Evolutionary conservation across 2,797 vertebrate species (phyloP).

Genomic region (Centropyge bicolor): DNA sequence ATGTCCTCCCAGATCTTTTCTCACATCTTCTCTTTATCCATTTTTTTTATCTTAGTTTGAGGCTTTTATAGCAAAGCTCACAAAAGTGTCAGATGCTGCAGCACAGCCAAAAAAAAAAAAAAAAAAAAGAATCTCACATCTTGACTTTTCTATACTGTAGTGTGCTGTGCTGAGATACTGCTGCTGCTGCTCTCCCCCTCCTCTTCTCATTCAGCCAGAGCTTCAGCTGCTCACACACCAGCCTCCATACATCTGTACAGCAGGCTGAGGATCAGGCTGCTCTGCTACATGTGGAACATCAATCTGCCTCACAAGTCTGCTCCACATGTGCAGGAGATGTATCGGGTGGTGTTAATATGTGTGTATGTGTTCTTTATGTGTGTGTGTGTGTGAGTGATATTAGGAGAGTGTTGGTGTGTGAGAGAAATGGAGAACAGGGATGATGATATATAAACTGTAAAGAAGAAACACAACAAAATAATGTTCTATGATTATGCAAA

Average conservation of each 20-base stretch:
- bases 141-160: slow-evolving; percentile 31
- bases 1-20: slow-evolving; percentile 40
- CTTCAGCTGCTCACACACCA: slow-evolving; percentile 16
- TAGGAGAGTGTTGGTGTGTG: slow-evolving; percentile 10
- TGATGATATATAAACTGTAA: not conserved
- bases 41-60: slow-evolving; percentile 43
- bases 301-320: slow-evolving; percentile 67
- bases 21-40: slow-evolving; percentile 55
- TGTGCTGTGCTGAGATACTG: slow-evolving; percentile 37
- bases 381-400: slow-evolving; percentile 32
- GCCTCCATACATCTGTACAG: slow-evolving; percentile 78
- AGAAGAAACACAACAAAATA: not conserved
- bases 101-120: slow-evolving; percentile 28
- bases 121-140: slow-evolving; percentile 31
- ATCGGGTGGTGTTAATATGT: slow-evolving; percentile 43
- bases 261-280: slow-evolving; percentile 66
- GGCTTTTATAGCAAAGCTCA: slow-evolving; percentile 60
- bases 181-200: slow-evolving; percentile 18
- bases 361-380: slow-evolving; percentile 22
- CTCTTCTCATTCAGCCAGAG: slow-evolving; percentile 12
- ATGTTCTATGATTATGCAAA: not conserved
- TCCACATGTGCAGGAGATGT: slow-evolving; percentile 68
- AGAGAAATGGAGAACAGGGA: slow-evolving; percentile 4
- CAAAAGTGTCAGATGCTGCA: slow-evolving; percentile 65
- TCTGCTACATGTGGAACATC: slow-evolving; percentile 69